phyloP scores from a whole-genome alignment of 1,140 invertebrate species.

The Anastrepha obliqua region DNA sequence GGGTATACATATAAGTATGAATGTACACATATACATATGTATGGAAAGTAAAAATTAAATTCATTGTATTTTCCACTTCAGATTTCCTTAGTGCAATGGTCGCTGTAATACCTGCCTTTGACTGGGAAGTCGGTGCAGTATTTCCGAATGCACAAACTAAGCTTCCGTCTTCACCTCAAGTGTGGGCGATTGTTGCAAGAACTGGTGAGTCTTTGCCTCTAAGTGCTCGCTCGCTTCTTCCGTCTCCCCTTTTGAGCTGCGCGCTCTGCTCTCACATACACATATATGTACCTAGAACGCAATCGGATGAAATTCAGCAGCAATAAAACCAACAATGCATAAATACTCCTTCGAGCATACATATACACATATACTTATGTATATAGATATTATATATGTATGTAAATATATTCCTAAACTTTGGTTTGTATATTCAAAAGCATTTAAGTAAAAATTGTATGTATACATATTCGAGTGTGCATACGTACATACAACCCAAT shows the following conservation, averaged over 20 bases:
- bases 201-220: background rate
- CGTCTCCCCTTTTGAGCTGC: background rate
- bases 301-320: slow-evolving; percentile 16
- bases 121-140: background rate
- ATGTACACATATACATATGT: no score
- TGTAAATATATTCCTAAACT: background rate
- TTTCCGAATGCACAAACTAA: background rate
- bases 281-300: background rate
- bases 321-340: background rate
- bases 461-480: background rate
- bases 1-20: no score
- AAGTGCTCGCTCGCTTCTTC: background rate
- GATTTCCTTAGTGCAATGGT: background rate
- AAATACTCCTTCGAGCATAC: background rate
- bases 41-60: no score
- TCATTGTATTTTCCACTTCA: no score
- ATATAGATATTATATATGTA: background rate
- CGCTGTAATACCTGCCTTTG: background rate
- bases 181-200: background rate
- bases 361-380: no score
- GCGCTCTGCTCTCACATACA: background rate
- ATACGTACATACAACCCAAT: background rate
- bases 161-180: background rate
- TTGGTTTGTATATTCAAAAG: background rate
- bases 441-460: slow-evolving; percentile 11